Percentiles rank a stretch among this genome's conserved stretches.
These are phyloP conservation scores for Melangyna quadrimaculata DNA, from an alignment of 2,888 invertebrate genomes.

Conservation along the genomic window DNA sequence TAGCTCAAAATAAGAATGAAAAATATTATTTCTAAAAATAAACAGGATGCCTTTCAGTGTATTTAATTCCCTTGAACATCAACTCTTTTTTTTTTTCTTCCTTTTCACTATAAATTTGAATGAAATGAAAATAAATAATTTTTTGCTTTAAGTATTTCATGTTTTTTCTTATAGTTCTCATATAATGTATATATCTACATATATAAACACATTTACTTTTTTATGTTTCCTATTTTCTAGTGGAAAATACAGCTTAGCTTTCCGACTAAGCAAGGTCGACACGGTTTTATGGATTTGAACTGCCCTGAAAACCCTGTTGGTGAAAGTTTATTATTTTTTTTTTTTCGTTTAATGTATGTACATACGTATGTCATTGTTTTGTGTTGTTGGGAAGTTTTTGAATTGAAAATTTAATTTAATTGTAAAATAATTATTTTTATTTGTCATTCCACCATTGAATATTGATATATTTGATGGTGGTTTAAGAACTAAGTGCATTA, in stretches of 20 bases:
- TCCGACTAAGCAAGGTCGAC: slow-evolving; percentile 32
- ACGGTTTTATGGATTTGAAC: slow-evolving; percentile 16
- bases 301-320: slow-evolving; percentile 16
- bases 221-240: neutral
- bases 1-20: slow-evolving; percentile 11
- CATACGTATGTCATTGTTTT: slow-evolving; percentile 32
- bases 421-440: neutral
- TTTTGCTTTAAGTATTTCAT: neutral
- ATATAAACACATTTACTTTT: neutral
- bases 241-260: slow-evolving; percentile 7
- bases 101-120: slow-evolving; percentile 13
- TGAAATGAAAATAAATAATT: slow-evolving; percentile 11
- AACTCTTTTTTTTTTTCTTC: neutral
- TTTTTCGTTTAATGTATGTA: slow-evolving; percentile 13
- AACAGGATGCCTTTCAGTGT: slow-evolving; percentile 4
- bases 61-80: neutral
- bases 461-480: neutral
- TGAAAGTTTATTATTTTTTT: neutral
- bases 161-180: neutral
- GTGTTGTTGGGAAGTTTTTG: slow-evolving; percentile 11
- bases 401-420: neutral
- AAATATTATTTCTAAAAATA: slow-evolving; percentile 40
- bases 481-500: no score
- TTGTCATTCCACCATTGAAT: neutral
- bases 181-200: neutral